A percentile compares a stretch with the other conserved stretches of the same genome.
Conservation (phyloP, 2,113 vertebrate genomes). For the Alosa alosa region DNA sequence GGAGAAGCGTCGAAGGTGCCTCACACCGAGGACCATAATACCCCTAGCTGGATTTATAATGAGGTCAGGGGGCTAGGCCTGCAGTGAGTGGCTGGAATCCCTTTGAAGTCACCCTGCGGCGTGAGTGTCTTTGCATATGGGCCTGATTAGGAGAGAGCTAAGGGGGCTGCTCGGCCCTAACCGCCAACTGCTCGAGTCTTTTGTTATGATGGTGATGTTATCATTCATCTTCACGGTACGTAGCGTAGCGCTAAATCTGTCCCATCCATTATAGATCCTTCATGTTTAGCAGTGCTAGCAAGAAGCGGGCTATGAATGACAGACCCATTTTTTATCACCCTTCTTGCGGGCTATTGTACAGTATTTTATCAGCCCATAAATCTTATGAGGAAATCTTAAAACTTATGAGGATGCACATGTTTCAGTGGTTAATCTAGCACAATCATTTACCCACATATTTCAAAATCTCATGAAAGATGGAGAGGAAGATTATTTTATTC, state of each 20-base stretch:
- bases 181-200: neutral
- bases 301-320: neutral
- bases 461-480: neutral
- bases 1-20: slow-evolving; percentile 23
- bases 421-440: neutral
- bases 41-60: slow-evolving; percentile 21
- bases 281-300: neutral
- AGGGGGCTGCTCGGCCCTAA: slow-evolving; percentile 10
- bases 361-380: neutral
- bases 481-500: neutral
- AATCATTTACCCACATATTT: neutral
- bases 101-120: slow-evolving; percentile 37
- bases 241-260: slow-evolving; percentile 12
- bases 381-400: neutral
- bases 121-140: slow-evolving; percentile 40
- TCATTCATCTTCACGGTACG: slow-evolving; percentile 23
- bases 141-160: slow-evolving; percentile 34
- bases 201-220: slow-evolving; percentile 30
- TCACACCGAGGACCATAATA: slow-evolving; percentile 34
- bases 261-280: slow-evolving; percentile 18
- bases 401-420: neutral
- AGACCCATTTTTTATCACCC: neutral
- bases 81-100: slow-evolving; percentile 39
- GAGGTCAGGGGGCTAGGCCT: slow-evolving; percentile 27
- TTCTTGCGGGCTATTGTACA: neutral